phyloP scores from a whole-genome alignment of 2,113 vertebrate genomes.

The Hemicordylus capensis region DNA sequence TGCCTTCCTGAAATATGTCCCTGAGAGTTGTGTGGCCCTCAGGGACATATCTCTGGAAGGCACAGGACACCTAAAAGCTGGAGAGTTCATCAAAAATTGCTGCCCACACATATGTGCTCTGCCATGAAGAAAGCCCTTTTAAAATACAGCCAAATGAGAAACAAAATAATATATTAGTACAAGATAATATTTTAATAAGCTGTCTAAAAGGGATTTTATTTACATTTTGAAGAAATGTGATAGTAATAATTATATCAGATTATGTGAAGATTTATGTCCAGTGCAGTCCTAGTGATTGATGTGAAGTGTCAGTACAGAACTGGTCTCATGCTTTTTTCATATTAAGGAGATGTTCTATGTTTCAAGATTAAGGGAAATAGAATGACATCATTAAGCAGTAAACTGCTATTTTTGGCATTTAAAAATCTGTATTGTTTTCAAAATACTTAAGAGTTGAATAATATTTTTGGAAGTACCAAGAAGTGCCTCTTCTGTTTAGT shows the following conservation, averaged over 20 bases:
- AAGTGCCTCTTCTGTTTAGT: slow-evolving; percentile 1
- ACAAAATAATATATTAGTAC: neutral
- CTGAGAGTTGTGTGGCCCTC: too few relatives aligned
- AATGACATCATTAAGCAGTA: slow-evolving; percentile 6
- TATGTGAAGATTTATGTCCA: slow-evolving; percentile 10
- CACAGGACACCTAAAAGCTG: too few relatives aligned
- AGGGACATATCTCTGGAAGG: too few relatives aligned
- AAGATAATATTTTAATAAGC: neutral
- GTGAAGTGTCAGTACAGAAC: slow-evolving; percentile 15
- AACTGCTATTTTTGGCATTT: slow-evolving; percentile 7
- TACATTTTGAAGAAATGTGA: neutral
- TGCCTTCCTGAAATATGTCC: too few relatives aligned
- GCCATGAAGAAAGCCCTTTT: neutral
- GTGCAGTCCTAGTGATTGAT: slow-evolving; percentile 18
- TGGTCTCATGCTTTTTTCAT: slow-evolving; percentile 23
- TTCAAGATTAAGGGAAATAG: slow-evolving; percentile 18
- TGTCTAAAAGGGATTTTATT: neutral
- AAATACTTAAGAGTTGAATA: slow-evolving; percentile 15
- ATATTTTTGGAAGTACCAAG: neutral
- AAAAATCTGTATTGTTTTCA: neutral
- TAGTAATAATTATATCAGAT: slow-evolving; percentile 19
- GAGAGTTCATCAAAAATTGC: too few relatives aligned
- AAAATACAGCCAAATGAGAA: neutral
- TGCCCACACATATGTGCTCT: too few relatives aligned
- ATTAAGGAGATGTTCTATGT: neutral